Evolutionary conservation across 2,888 invertebrate species (phyloP).

Genomic region (Ectropis crepuscularia): DNA sequence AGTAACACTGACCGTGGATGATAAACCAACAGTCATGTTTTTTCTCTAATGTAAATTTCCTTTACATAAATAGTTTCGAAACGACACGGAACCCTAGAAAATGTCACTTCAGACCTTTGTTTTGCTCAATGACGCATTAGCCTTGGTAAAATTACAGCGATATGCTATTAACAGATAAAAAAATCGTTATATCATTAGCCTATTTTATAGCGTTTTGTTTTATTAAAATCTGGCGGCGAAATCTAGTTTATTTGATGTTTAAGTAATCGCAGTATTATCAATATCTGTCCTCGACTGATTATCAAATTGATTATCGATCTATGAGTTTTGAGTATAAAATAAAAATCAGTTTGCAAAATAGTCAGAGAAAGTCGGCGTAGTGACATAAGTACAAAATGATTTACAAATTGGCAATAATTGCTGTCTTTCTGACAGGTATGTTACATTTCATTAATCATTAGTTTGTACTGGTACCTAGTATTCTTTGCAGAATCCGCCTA

Average conservation of each 20-base stretch:
- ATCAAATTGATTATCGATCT: conserved; percentile 7
- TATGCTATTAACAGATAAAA: conserved; percentile 24
- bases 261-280: conserved; percentile 2
- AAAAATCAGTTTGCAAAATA: conserved; percentile 7
- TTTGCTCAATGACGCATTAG: conserved; percentile 1
- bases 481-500: no score
- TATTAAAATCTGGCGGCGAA: conserved; percentile 32
- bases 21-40: no score
- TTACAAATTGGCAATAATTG: conserved; percentile 23
- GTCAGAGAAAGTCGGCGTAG: not conserved
- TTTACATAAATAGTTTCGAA: no score
- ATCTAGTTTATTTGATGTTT: conserved; percentile 35
- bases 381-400: conserved; percentile 7
- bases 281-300: conserved; percentile 11
- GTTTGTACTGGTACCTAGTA: no score
- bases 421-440: conserved; percentile 45
- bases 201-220: conserved; percentile 23
- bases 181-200: conserved; percentile 28
- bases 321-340: conserved; percentile 17
- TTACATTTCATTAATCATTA: not conserved
- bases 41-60: no score
- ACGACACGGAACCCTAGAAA: not conserved
- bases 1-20: no score
- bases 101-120: not conserved
- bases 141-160: conserved; percentile 5